Percentiles rank a stretch among this genome's conserved stretches.
Conservation (phyloP, 2,797 vertebrate genomes). For the Takifugu ocellatus region DNA sequence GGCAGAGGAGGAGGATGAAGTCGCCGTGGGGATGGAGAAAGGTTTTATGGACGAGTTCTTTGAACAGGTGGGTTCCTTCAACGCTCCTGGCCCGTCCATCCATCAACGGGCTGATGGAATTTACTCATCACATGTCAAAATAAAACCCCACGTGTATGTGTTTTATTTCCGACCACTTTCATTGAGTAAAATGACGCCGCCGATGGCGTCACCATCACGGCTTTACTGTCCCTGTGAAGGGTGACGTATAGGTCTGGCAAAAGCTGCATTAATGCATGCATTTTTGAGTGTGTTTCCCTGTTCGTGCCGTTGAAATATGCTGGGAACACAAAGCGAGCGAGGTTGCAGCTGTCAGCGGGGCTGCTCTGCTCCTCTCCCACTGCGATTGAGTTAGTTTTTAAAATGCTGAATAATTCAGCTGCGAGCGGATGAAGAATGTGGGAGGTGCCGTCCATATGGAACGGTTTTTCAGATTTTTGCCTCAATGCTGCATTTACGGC, state of each 20-base stretch:
- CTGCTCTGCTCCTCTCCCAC: slow-evolving; percentile 15
- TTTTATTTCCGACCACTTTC: slow-evolving; percentile 29
- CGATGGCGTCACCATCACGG: background rate
- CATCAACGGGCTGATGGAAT: background rate
- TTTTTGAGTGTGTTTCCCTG: slow-evolving; percentile 29
- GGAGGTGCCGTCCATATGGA: background rate
- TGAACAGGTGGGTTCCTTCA: slow-evolving; percentile 82
- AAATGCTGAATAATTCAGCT: slow-evolving; percentile 19
- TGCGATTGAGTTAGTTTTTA: slow-evolving; percentile 5
- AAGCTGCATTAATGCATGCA: slow-evolving; percentile 8
- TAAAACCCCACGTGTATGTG: slow-evolving; percentile 5
- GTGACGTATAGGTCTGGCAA: background rate
- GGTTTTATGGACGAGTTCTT: slow-evolving; percentile 98
- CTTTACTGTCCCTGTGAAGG: background rate
- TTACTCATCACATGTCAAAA: slow-evolving; percentile 8
- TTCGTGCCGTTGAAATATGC: slow-evolving; percentile 15
- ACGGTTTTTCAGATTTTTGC: too few species aligned
- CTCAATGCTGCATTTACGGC: background rate
- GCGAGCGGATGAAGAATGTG: background rate
- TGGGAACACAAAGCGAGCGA: slow-evolving; percentile 28
- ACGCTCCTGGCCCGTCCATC: background rate
- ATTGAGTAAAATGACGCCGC: slow-evolving; percentile 23
- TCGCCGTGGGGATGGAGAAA: slow-evolving; percentile 87
- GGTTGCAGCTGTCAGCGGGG: slow-evolving; percentile 19
- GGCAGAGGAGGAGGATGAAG: slow-evolving; percentile 89